Percentiles rank a stretch among this genome's conserved stretches.
These are phyloP conservation scores for Eulemur macaco DNA, from an alignment of 2,113 vertebrate species.

Conservation along the genomic window DNA sequence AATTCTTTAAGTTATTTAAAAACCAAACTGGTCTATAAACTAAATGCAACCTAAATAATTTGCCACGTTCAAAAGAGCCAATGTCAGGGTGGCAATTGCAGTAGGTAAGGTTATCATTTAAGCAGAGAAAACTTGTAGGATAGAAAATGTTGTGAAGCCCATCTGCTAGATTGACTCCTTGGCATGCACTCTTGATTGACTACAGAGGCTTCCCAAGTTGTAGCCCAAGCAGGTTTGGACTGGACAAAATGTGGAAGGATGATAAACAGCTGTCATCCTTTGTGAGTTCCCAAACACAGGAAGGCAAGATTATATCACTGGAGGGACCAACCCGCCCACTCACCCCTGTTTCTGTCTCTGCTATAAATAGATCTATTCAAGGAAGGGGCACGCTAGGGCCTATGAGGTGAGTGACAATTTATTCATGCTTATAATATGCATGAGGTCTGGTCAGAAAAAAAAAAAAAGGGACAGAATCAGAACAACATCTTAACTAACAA, in stretches of 20 bases:
- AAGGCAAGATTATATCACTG: not conserved
- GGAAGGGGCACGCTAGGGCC: not conserved
- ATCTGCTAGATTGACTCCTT: not conserved
- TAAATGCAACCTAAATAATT: not conserved
- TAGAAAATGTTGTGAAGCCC: not conserved
- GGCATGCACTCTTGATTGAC: not conserved
- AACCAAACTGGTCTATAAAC: not conserved
- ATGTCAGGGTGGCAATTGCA: not conserved
- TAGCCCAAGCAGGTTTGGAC: not conserved
- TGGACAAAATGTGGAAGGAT: not conserved
- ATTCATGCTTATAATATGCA: not conserved
- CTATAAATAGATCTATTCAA: not conserved
- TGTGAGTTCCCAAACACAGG: not conserved
- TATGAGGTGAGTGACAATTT: not conserved
- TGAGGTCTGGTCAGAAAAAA: not conserved
- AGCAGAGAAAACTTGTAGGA: not conserved
- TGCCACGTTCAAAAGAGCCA: not conserved
- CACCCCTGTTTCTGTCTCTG: not conserved
- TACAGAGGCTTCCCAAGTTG: not conserved
- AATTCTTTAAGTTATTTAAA: conserved; percentile 10
- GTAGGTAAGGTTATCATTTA: not conserved
- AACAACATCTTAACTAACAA: not conserved
- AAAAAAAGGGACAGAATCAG: not conserved
- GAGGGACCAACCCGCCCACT: not conserved
- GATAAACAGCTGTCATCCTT: not conserved